Evolutionary conservation across 2,797 vertebrate species (phyloP), one percentile per base, ranked within the genome.

Genomic region (Phaenicophaeus curvirostris): DNA sequence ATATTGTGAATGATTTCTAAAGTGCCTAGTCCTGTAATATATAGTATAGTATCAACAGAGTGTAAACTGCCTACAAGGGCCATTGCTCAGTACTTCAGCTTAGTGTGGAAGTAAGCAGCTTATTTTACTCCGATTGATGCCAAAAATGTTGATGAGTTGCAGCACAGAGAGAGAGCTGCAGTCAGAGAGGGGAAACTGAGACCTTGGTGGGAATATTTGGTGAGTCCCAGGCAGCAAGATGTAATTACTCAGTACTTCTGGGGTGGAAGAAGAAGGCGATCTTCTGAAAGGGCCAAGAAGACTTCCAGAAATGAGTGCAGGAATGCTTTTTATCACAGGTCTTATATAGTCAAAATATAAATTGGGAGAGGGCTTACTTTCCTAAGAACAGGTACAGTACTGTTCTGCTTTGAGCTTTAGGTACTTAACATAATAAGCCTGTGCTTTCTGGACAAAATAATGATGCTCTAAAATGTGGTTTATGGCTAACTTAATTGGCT

Each of bases 211-310:
- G 27, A 8, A 9, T 44, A 4, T 39, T 30, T 77, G 68, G 39
- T 1, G 12, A 24, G 19, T 67, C 31, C 17, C 58, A 27, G n/a
- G n/a, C 65, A 55, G 57, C 58, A 50, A 67, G 17, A 8, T 2
- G 2, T 35, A 44, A 35, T 53, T 0, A 0, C 27, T 41, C 16
- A 1, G 7, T 23, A 8, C 41, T 90, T 44, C 15, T 13, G 35
- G 31, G 17, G 33, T 48, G 42, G 25, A 39, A 35, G n/a, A 73
- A 15, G 25, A 41, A 74, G 57, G 15, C 33, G 2, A 0, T 12
- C 30, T 71, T 37, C 23, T 27, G 35, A 17, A 59, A 72, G 9
- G 51, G 18, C 11, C 35, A 42, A 75, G 76, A 51, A 76, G 25
- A 73, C 17, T 8, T 59, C 24, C 61, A 83, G 65, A 59, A 88